phyloP scores from a whole-genome alignment of 2,797 vertebrate species.

The Enteromius thamalakanensis region DNA sequence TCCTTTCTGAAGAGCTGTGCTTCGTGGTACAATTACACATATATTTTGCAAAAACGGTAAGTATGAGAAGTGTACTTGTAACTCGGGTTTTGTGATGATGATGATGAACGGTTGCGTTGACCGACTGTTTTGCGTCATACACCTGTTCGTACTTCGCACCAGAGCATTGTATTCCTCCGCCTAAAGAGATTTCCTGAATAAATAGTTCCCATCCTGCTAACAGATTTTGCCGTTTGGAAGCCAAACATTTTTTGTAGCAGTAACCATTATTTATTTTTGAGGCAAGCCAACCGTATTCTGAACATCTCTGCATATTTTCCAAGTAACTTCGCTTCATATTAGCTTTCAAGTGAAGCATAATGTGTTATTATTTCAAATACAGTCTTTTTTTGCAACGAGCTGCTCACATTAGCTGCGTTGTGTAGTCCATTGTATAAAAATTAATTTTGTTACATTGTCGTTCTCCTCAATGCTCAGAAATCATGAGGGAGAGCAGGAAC shows the following conservation, averaged over 20 bases:
- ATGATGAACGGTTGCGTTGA: not conserved
- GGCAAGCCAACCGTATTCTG: not conserved
- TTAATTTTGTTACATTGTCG: not conserved
- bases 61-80: not conserved
- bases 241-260: not conserved
- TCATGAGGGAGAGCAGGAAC: not conserved
- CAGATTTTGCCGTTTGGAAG: not conserved
- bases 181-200: slow-evolving; percentile 19
- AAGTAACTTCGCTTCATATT: not conserved
- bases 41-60: not conserved
- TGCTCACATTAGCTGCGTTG: not conserved
- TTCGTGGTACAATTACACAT: not conserved
- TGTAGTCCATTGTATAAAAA: not conserved
- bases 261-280: not conserved
- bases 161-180: slow-evolving; percentile 72
- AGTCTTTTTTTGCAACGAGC: not conserved
- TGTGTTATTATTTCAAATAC: not conserved
- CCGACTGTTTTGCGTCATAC: slow-evolving; percentile 65
- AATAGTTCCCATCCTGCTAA: slow-evolving; percentile 15
- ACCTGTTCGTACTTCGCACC: slow-evolving; percentile 70
- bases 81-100: slow-evolving; percentile 26
- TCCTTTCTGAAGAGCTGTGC: not conserved
- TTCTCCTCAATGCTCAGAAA: not conserved
- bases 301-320: not conserved
- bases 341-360: not conserved